Conservation (phyloP, 2,113 vertebrate genomes). For the Thoracochromis brauschi region DNA sequence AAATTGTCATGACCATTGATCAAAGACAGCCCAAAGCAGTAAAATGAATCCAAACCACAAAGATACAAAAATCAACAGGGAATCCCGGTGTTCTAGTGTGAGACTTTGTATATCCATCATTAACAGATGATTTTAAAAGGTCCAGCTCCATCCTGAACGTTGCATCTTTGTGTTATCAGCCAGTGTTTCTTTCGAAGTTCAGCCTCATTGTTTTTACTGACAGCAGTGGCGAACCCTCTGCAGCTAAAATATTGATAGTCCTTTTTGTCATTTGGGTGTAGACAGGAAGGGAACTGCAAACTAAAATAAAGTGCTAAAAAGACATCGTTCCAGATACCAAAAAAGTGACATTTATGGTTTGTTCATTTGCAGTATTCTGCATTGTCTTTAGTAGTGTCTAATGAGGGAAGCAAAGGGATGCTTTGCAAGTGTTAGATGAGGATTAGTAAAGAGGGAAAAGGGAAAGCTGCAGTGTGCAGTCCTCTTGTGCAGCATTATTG, state of each 20-base stretch:
- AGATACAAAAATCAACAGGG: background rate
- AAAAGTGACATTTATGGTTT: background rate
- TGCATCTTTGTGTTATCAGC: background rate
- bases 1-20: background rate
- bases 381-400: background rate
- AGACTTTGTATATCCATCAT: rapidly evolving
- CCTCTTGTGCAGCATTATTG: background rate
- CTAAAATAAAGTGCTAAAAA: background rate
- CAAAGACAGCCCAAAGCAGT: background rate
- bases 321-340: background rate
- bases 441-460: background rate
- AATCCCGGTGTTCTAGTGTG: background rate
- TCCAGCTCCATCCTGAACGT: background rate
- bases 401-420: background rate
- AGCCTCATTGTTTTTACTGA: background rate
- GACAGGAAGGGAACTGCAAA: background rate
- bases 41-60: background rate
- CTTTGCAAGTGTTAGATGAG: background rate
- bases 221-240: background rate
- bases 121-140: background rate
- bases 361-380: background rate
- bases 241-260: conserved; percentile 13
- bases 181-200: background rate
- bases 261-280: background rate
- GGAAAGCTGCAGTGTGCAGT: background rate